phyloP scores from a whole-genome alignment of 1,140 invertebrate genomes.

The Scaptomyza graminum region DNA sequence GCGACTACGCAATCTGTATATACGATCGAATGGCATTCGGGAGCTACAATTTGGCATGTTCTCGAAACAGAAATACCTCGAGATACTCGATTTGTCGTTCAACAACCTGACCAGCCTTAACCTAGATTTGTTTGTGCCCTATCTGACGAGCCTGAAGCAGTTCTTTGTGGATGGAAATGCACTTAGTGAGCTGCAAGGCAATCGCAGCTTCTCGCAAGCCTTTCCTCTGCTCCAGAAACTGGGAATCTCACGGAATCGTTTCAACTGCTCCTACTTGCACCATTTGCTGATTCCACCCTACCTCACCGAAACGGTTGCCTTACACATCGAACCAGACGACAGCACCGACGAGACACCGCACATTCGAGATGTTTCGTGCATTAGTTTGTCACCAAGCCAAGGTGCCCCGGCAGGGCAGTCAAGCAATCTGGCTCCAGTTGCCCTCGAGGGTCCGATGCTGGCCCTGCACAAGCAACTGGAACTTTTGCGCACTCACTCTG shows the following conservation, averaged over 20 bases:
- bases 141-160: conserved; percentile 67
- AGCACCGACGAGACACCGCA: conserved; percentile 66
- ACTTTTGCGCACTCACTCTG: conserved; percentile 49
- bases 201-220: conserved; percentile 55
- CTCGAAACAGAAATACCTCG: conserved; percentile 71
- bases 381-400: conserved; percentile 30
- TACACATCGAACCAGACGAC: conserved; percentile 75
- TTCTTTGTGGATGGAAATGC: conserved; percentile 76
- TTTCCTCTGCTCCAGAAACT: conserved; percentile 71
- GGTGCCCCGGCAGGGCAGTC: neutral
- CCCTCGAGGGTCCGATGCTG: conserved; percentile 24
- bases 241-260: conserved; percentile 72
- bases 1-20: conserved; percentile 55
- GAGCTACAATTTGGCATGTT: conserved; percentile 78
- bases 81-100: conserved; percentile 74
- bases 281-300: conserved; percentile 66
- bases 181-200: conserved; percentile 70
- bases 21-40: conserved; percentile 60
- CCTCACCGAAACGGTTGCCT: conserved; percentile 46
- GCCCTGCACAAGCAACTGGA: conserved; percentile 61
- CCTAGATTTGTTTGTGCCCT: conserved; percentile 79
- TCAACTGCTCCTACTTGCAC: conserved; percentile 80
- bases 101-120: conserved; percentile 78
- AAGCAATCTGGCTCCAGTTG: neutral
- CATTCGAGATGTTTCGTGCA: conserved; percentile 75